Evolutionary conservation across 2,113 vertebrate genomes (phyloP).

Genomic region (Atlantisia rogersi): DNA sequence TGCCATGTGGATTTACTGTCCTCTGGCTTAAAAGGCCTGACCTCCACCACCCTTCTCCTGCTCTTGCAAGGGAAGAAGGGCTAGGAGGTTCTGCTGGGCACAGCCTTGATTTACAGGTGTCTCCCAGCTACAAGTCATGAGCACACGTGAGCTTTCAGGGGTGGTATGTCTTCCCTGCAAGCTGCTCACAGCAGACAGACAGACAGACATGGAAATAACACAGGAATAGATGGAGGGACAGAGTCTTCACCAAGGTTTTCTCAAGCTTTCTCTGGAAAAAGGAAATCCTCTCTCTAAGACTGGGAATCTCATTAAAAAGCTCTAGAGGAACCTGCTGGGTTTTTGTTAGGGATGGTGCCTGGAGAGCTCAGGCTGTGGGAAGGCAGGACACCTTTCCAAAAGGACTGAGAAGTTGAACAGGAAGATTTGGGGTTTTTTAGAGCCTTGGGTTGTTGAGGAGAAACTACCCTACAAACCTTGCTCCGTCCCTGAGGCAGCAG

Average conservation of each 20-base stretch:
- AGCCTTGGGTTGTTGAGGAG: background rate
- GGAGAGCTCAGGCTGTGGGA: background rate
- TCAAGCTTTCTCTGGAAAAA: background rate
- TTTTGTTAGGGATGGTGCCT: background rate
- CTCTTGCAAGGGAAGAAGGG: background rate
- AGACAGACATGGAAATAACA: background rate
- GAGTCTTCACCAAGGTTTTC: background rate
- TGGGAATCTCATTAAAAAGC: background rate
- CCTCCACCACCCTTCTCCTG: background rate
- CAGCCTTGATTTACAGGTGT: background rate
- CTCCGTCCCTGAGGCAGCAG: background rate
- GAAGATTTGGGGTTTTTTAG: background rate
- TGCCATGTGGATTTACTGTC: conserved; percentile 32
- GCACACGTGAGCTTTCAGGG: background rate
- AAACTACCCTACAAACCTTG: background rate
- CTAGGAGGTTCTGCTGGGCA: background rate
- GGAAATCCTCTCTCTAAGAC: background rate
- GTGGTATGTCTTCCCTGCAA: background rate
- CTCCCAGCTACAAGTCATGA: background rate
- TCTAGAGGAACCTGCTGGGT: background rate
- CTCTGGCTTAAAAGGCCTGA: conserved; percentile 4
- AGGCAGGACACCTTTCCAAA: background rate
- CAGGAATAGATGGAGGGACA: background rate
- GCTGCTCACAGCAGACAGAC: background rate
- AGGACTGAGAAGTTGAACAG: background rate